Evolutionary conservation across 2,797 vertebrate species (phyloP), one percentile per base, ranked within the genome.

Genomic region (Schizopygopsis malacanthus): DNA sequence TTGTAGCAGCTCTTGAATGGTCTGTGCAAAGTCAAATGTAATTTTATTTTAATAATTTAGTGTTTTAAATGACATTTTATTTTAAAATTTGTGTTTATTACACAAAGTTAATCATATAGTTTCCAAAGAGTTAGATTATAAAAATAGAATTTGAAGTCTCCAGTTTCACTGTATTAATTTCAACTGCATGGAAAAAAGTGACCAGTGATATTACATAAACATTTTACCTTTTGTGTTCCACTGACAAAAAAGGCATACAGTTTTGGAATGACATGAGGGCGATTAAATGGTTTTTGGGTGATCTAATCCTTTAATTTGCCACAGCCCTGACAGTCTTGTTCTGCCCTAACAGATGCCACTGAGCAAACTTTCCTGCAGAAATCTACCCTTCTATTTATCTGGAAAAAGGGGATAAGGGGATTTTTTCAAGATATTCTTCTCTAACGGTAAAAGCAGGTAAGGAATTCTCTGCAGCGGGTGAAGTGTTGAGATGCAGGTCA

Each of bases 401-500:
- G 75, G 22, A 69, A 47, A 85, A 72, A 43, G 7, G 12, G 47
- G 43, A 39, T n/a, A 33, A 33, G 33, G 33, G 50, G 52, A 85
- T 79, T 85, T 73, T 83, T 83, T 73, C n/a, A 45, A 65, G 54
- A 81, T 84, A 59, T 78, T 84, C 63, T 45, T 11, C 0, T 43
- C 50, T 75, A 22, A 65, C 33, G 20, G 77, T 87, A 86, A 80
- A 86, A 86, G n/a, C 79, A 82, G 87, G 86, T 70, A 65, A 47
- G 73, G 86, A 83, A 78, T 87, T 73, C 22, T 13, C 65, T 65
- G 43, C 69, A 59, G 71, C 16, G 79, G 39, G 16, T 73, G 85
- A 89, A 86, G 86, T 85, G 89, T 82, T 86, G 89, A 90, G 87
- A 86, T 73, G 79, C 86, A 85, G 82, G 79, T 81, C 81, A 79